A percentile compares a stretch with the other conserved stretches of the same genome.
Conservation (phyloP, 2,797 vertebrate genomes). For the Capromys pilorides region DNA sequence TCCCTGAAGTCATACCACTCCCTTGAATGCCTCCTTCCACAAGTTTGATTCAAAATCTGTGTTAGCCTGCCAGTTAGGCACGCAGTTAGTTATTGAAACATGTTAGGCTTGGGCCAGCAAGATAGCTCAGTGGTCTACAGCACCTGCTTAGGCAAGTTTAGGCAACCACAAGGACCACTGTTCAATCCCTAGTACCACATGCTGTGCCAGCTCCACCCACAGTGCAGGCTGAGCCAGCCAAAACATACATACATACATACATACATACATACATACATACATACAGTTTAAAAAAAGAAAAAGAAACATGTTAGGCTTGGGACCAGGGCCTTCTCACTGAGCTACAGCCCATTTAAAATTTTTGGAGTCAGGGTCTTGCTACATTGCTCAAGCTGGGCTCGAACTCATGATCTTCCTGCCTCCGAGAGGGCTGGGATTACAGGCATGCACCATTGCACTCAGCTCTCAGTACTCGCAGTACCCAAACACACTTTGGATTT, state of each 20-base stretch:
- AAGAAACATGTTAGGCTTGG: not conserved
- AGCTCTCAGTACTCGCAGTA: not conserved
- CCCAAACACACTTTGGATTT: constrained; percentile 10
- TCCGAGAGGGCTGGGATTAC: not conserved
- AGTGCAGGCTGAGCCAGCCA: too few relatives aligned
- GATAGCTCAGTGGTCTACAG: too few relatives aligned
- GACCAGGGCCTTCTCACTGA: not conserved
- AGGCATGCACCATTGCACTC: not conserved
- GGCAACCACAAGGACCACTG: too few relatives aligned
- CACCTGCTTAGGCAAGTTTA: too few relatives aligned
- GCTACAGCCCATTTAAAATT: not conserved
- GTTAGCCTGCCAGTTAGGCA: not conserved
- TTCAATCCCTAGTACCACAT: too few relatives aligned
- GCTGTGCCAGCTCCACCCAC: too few relatives aligned
- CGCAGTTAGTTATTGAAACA: not conserved
- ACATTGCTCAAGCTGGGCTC: not conserved
- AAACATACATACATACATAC: too few relatives aligned
- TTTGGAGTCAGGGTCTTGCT: not conserved
- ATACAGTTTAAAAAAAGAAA: too few relatives aligned
- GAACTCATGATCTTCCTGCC: not conserved
- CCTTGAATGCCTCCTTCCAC: not conserved
- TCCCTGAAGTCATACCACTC: not conserved
- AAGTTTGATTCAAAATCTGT: not conserved
- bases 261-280: too few relatives aligned
- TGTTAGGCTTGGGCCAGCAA: not conserved